Evolutionary conservation across 2,888 invertebrate species (phyloP), one percentile per base, ranked within the genome.

Genomic region (Andrena dorsata): DNA sequence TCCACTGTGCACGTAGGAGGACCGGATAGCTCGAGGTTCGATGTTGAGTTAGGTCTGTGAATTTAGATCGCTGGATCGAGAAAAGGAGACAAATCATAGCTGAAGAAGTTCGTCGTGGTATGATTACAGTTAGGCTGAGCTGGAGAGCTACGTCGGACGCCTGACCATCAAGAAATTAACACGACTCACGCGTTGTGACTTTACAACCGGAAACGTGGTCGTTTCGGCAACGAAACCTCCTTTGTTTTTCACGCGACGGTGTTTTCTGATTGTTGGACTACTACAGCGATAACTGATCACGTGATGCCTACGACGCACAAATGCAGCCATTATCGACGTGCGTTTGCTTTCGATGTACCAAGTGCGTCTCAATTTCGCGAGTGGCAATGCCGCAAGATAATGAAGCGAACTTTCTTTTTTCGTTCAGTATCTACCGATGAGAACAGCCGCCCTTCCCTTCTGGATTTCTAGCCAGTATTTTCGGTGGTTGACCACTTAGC

Each of bases 11-110:
- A 74, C 49, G 73, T 66, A 61, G 70, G 65, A 47, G 65, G 64
- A 10, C 58, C 72, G 72, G 68, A 58, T 68, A 72, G 68, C 63
- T 71, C 68, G 76, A 20, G 56, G 10, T 70, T 69, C 79, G 68
- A 77, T 58, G 86, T 89, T 89, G 83, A 61, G 88, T 85, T 87
- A 90, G 90, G 89, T 91, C 87, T 88, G 87, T 90, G 80, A 88
- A 89, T 90, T 90, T 88, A 90, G 88, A 86, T 35, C 76, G 70
- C 90, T 89, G 87, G 89, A 84, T 90, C 86, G 90, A 66, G 74
- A 61, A 32, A 65, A 69, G 71, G 64, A 69, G 20, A 20, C 51
- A 8, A 51, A 51, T 20, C 51, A 8, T 20, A 51, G 51, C 4
- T 51, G 41, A 41, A 16, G 41, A 41, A 41, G 4, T 10, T 13